Evolutionary conservation across 2,797 vertebrate genomes (phyloP).

Genomic region (Cygnus olor): DNA sequence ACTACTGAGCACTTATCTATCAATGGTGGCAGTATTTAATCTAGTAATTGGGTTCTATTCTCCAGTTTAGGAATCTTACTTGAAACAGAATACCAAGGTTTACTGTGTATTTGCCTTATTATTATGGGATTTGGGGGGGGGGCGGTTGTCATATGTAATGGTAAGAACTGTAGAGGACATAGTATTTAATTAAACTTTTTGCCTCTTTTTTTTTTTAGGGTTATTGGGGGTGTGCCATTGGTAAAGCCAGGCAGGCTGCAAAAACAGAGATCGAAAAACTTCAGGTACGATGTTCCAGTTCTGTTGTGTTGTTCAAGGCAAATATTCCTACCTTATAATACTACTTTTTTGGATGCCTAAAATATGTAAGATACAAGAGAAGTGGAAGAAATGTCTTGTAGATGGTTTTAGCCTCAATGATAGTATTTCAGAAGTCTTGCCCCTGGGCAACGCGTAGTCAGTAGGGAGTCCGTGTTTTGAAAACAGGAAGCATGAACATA

Average conservation of each 20-base stretch:
- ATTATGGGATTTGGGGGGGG: neutral
- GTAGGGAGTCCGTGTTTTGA: neutral
- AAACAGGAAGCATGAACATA: neutral
- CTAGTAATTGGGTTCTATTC: neutral
- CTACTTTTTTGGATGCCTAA: neutral
- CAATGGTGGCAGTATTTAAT: neutral
- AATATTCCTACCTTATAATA: neutral
- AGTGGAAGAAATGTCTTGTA: neutral
- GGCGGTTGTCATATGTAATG: neutral
- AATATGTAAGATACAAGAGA: neutral
- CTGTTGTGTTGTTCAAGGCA: neutral
- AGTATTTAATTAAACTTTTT: neutral
- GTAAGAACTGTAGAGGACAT: neutral
- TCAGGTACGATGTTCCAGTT: conserved; percentile 80
- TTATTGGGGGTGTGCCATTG: conserved; percentile 98
- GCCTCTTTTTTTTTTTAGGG: conserved; percentile 77
- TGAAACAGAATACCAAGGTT: neutral
- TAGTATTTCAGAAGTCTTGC: neutral
- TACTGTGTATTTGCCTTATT: neutral
- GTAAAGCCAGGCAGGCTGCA: conserved; percentile 97
- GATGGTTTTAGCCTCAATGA: neutral
- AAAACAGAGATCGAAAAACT: conserved; percentile 99
- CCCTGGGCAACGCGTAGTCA: neutral
- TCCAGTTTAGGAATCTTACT: neutral
- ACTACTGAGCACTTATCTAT: neutral